A percentile compares a stretch with the other conserved stretches of the same genome.
Conservation (phyloP, 2,113 vertebrate species). For the Hippopotamus amphibius region DNA sequence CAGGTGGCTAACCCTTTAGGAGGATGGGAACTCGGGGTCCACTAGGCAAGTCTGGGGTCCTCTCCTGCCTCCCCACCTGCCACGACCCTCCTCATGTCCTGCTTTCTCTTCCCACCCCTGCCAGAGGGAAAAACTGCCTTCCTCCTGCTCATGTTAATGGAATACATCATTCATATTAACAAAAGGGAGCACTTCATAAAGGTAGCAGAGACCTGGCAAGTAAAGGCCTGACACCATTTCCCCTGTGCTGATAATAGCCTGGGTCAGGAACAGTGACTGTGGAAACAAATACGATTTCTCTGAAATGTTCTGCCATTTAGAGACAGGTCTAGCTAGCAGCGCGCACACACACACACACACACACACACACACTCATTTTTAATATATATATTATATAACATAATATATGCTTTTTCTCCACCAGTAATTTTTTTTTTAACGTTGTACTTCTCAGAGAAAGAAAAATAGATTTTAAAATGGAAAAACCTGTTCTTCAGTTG, state of each 20-base stretch:
- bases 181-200: not conserved
- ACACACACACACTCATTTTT: no score
- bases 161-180: conserved; percentile 61
- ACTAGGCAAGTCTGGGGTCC: not conserved
- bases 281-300: conserved; percentile 6
- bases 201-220: conserved; percentile 56
- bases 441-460: conserved; percentile 79
- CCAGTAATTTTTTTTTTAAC: conserved; percentile 60
- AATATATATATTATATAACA: not conserved
- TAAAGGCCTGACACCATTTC: conserved; percentile 2
- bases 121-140: conserved; percentile 37
- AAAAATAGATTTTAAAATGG: conserved; percentile 89
- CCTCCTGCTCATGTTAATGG: conserved; percentile 41
- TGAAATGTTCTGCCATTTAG: not conserved
- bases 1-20: not conserved
- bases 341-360: no score
- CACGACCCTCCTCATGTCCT: not conserved
- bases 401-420: not conserved
- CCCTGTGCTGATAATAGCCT: not conserved
- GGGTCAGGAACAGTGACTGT: conserved; percentile 34
- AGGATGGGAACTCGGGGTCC: not conserved
- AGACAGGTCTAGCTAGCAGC: not conserved
- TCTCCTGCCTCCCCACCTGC: not conserved
- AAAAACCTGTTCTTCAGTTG: conserved; percentile 89
- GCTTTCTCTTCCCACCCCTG: not conserved